A percentile compares a stretch with the other conserved stretches of the same genome.
phyloP scores from a whole-genome alignment of 2,113 vertebrate genomes.

The Pungitius pungitius region DNA sequence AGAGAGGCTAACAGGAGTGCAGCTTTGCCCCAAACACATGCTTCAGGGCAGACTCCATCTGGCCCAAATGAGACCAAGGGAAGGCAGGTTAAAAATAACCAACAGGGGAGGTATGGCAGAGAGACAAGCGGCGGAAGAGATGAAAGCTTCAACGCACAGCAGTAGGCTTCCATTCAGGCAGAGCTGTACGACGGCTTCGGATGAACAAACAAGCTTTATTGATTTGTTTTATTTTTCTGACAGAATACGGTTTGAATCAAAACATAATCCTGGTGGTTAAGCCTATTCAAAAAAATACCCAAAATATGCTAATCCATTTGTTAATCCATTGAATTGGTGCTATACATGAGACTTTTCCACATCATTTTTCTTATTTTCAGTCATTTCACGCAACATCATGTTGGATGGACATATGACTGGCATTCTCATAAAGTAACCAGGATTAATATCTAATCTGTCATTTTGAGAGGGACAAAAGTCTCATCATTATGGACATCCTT shows the following conservation, averaged over 20 bases:
- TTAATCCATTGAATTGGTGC: conserved; percentile 54
- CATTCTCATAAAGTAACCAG: conserved; percentile 62
- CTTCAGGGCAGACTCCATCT: conserved; percentile 75
- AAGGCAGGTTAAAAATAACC: conserved; percentile 75
- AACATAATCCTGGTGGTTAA: conserved; percentile 58
- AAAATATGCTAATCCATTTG: conserved; percentile 52
- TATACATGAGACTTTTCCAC: conserved; percentile 41
- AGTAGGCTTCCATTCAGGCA: conserved; percentile 45
- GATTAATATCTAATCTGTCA: conserved; percentile 72
- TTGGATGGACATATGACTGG: conserved; percentile 52
- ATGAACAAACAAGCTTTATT: conserved; percentile 62
- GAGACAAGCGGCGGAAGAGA: conserved; percentile 60
- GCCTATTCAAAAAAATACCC: conserved; percentile 36
- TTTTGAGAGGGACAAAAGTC: conserved; percentile 61
- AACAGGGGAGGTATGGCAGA: conserved; percentile 69
- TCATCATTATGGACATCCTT: conserved; percentile 42
- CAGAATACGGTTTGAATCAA: conserved; percentile 55
- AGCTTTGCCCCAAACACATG: conserved; percentile 72
- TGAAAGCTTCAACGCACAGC: conserved; percentile 46
- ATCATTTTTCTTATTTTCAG: conserved; percentile 33
- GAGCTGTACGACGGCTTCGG: conserved; percentile 39
- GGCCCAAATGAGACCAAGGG: conserved; percentile 73
- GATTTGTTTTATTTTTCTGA: conserved; percentile 65
- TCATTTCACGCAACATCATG: conserved; percentile 31
- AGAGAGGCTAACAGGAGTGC: conserved; percentile 71